Evolutionary conservation across 2,113 vertebrate genomes (phyloP), one percentile per base, ranked within the genome.

Genomic region (Vanacampus margaritifer): DNA sequence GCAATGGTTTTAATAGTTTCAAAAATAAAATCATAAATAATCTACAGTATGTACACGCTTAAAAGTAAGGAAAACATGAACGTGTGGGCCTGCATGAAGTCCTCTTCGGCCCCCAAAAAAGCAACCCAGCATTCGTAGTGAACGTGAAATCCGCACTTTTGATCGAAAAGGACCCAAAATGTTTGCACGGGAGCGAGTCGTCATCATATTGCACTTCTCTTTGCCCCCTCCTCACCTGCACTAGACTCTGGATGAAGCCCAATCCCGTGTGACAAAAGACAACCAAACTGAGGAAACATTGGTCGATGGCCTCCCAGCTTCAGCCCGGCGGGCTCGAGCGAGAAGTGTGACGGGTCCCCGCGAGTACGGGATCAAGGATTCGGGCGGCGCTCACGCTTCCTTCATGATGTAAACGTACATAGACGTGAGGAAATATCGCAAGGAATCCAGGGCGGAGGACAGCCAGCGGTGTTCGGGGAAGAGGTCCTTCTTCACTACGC

Each of bases 361-460:
- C 13, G 6, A 28, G 23, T 14, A n/a, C 54, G 56, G 5, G 23
- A 5, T 3, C 67, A 53, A 67, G 46, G 2, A 8, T 43, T 50
- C 59, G 7, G 53, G 39, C 3, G 53, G 54, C 2, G 36, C n/a
- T 67, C 92, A 95, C 73, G 88, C 93, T 82, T 96, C 95, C 0
- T 95, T 96, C 86, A 96, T 86, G 73, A 98, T 80, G 83, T 95
- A 88, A 17, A 97, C 93, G 86, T 98, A 94, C 65, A 94, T 65
- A 0, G 94, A 91, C 64, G 95, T 96, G 69, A 98, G 89, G 86
- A 95, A 93, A 76, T 95, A 95, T 12, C 94, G 96, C 19, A 95
- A 89, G 71, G 93, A 93, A 78, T 93, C 93, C 6, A 94, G 21
- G 0, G 86, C 76, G 0, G 94, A 91, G 61, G 94, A 90, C 0